A percentile compares a stretch with the other conserved stretches of the same genome.
Evolutionary conservation across 2,888 invertebrate species (phyloP).

Genomic region (Clitarchus hookeri): DNA sequence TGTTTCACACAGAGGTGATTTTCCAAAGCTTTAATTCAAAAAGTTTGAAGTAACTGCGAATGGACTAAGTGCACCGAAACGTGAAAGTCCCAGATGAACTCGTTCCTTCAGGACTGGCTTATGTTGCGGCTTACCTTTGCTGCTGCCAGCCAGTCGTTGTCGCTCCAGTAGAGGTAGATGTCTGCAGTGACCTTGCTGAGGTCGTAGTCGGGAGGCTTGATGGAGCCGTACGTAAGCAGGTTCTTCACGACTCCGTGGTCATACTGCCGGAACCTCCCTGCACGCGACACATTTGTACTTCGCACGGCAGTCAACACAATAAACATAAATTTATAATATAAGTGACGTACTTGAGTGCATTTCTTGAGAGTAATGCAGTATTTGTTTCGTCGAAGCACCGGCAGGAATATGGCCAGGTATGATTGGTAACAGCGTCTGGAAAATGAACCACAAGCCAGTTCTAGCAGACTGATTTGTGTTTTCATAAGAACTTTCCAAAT

Average conservation of each 20-base stretch:
- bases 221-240: slow-evolving; percentile 30
- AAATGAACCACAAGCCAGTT: not conserved
- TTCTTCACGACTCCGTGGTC: slow-evolving; percentile 37
- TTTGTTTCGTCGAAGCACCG: not conserved
- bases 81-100: too few relatives aligned
- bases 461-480: too few relatives aligned
- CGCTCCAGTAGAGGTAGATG: slow-evolving; percentile 24
- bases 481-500: too few relatives aligned
- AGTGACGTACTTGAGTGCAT: slow-evolving; percentile 6
- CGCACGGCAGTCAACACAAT: too few relatives aligned
- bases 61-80: too few relatives aligned
- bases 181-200: slow-evolving; percentile 29
- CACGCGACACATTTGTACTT: too few relatives aligned
- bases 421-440: slow-evolving; percentile 25
- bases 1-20: too few relatives aligned
- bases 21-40: too few relatives aligned
- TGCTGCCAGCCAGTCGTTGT: slow-evolving; percentile 31
- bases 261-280: slow-evolving; percentile 37
- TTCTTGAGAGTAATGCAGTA: slow-evolving; percentile 23
- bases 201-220: slow-evolving; percentile 35
- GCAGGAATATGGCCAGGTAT: slow-evolving; percentile 22
- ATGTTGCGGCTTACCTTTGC: slow-evolving; percentile 7
- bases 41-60: too few relatives aligned
- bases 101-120: too few relatives aligned
- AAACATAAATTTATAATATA: not conserved